phyloP scores from a whole-genome alignment of 2,888 invertebrate genomes.

The Pedicia rivosa region DNA sequence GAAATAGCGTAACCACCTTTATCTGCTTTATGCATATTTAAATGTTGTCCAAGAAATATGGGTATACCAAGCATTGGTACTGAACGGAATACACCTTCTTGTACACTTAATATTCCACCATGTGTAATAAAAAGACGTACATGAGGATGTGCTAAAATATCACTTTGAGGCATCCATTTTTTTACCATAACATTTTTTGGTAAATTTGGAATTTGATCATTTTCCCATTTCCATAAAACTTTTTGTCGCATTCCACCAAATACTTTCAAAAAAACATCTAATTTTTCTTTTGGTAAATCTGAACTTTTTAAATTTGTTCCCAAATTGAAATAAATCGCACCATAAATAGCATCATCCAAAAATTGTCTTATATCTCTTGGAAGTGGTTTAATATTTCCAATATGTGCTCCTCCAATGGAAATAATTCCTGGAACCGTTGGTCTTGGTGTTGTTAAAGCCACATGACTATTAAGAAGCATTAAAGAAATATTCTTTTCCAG shows the following conservation, averaged over 20 bases:
- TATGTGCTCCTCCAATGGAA: conserved; percentile 38
- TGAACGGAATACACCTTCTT: conserved; percentile 29
- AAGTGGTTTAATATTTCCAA: conserved; percentile 25
- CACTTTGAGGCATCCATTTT: conserved; percentile 38
- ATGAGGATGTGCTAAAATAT: conserved; percentile 32
- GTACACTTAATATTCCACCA: conserved; percentile 30
- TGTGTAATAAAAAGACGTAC: conserved; percentile 32
- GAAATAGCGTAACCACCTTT: conserved; percentile 25
- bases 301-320: conserved; percentile 12
- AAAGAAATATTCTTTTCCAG: conserved; percentile 32
- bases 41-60: conserved; percentile 18
- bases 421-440: conserved; percentile 32
- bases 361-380: conserved; percentile 27
- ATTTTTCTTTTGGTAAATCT: conserved; percentile 25
- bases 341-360: conserved; percentile 27
- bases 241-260: conserved; percentile 29
- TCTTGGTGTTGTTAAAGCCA: conserved; percentile 29
- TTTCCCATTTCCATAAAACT: conserved; percentile 35
- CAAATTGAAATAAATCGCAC: conserved; percentile 34
- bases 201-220: conserved; percentile 23
- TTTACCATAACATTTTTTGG: conserved; percentile 31
- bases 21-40: conserved; percentile 26
- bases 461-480: conserved; percentile 34
- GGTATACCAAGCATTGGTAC: conserved; percentile 31
- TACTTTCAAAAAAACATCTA: conserved; percentile 26